These are phyloP conservation scores for Dysidea cf. avara DNA, from an alignment of 37 sponge, comb jelly and placozoan genomes.

Conservation along the genomic window DNA sequence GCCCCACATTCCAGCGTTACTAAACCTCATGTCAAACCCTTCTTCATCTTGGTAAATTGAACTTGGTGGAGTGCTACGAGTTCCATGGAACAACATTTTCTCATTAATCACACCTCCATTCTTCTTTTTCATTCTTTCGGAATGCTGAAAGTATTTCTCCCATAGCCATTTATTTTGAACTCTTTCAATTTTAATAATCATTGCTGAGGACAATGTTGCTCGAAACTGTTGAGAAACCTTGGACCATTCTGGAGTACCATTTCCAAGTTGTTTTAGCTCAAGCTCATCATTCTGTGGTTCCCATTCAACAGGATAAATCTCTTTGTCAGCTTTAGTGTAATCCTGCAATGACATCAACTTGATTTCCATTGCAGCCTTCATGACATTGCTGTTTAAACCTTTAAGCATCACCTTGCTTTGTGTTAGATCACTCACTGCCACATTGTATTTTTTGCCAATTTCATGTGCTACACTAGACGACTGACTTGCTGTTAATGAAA, in stretches of 20 bases:
- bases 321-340: too few species aligned
- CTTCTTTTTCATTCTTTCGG: constrained; percentile 27
- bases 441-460: too few species aligned
- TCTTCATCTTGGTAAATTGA: constrained; percentile 48
- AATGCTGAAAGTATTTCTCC: constrained; percentile 45
- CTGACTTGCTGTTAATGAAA: too few species aligned
- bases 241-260: constrained; percentile 1
- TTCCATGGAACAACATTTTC: constrained; percentile 61
- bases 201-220: constrained; percentile 5
- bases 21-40: constrained; percentile 68
- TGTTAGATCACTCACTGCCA: too few species aligned
- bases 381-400: too few species aligned
- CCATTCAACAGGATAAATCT: constrained; percentile 1
- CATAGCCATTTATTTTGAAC: constrained; percentile 72
- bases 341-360: too few species aligned
- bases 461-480: too few species aligned
- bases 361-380: too few species aligned
- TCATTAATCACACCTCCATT: constrained; percentile 38
- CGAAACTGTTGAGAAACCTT: constrained; percentile 3
- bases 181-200: constrained; percentile 22
- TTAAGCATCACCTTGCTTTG: too few species aligned
- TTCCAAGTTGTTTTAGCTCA: constrained; percentile 8
- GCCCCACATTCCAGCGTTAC: constrained; percentile 60
- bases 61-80: constrained; percentile 27
- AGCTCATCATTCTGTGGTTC: neutral